phyloP scores from a whole-genome alignment of 1,140 invertebrate genomes.

The Dinothrombium tinctorium region DNA sequence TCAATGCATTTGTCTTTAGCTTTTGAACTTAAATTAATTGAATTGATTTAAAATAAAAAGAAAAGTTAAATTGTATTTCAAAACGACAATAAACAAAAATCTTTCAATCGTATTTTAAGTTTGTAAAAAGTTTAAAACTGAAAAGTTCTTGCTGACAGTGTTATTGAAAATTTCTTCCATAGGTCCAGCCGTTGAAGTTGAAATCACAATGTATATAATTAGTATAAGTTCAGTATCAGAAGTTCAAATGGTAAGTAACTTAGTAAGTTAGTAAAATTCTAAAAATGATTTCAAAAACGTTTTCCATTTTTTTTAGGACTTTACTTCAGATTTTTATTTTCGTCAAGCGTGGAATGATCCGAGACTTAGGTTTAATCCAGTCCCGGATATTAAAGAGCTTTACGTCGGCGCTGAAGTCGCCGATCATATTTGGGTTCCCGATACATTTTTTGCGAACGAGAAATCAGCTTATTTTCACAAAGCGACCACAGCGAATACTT shows the following conservation, averaged over 20 bases:
- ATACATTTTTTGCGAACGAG: constrained; percentile 92
- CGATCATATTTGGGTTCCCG: constrained; percentile 34
- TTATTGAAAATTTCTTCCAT: constrained; percentile 38
- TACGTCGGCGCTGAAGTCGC: constrained; percentile 15
- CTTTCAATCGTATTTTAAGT: no score
- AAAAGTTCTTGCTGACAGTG: no score
- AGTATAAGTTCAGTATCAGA: constrained; percentile 95
- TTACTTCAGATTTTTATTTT: constrained; percentile 95
- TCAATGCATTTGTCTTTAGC: no score
- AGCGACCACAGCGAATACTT: constrained; percentile 88
- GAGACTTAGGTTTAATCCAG: constrained; percentile 10
- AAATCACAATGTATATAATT: constrained; percentile 91
- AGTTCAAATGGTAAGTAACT: constrained; percentile 65
- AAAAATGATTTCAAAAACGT: neutral
- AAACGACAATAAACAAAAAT: no score
- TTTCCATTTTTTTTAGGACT: constrained; percentile 41
- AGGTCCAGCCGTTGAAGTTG: constrained; percentile 84
- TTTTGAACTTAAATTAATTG: no score
- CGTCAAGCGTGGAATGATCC: constrained; percentile 94
- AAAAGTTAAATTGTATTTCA: no score
- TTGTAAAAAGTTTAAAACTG: no score
- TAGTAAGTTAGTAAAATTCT: neutral
- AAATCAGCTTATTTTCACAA: constrained; percentile 87
- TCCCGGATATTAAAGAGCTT: constrained; percentile 11
- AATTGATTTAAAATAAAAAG: no score